These are phyloP conservation scores for Gopherus evgoodei DNA, from an alignment of 2,113 vertebrate genomes.

Conservation along the genomic window DNA sequence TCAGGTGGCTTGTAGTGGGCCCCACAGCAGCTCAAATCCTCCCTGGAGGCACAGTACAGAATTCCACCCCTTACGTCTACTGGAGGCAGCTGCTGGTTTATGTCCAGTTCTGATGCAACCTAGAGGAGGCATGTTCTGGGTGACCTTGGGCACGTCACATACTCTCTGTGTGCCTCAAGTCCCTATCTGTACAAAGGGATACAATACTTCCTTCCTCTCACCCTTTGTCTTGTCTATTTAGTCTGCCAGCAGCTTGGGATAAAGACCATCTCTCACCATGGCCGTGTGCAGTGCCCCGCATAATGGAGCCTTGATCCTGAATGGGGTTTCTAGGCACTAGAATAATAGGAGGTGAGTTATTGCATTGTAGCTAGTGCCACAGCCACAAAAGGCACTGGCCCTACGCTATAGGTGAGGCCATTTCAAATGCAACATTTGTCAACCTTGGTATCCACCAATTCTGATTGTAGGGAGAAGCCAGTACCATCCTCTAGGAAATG, in stretches of 20 bases:
- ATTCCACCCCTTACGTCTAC: neutral
- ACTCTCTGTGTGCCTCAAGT: neutral
- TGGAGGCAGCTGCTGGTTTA: neutral
- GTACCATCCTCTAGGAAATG: conserved; percentile 40
- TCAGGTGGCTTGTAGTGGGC: neutral
- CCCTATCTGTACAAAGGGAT: neutral
- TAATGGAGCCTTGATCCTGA: neutral
- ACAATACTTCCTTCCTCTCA: neutral
- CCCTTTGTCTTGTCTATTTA: neutral
- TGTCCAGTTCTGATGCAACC: neutral
- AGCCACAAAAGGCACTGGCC: neutral
- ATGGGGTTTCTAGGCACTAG: neutral
- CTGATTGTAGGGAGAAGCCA: conserved; percentile 11
- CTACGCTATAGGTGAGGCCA: neutral
- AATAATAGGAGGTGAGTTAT: neutral
- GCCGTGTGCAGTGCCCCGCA: neutral
- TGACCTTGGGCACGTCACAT: neutral
- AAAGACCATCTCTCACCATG: neutral
- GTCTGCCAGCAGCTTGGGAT: neutral
- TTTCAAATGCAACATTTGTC: neutral
- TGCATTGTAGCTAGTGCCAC: neutral
- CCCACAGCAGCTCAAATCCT: neutral
- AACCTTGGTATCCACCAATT: neutral
- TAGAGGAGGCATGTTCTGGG: neutral
- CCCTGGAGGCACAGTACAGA: neutral